These are phyloP conservation scores for Habrosyne pyritoides DNA, from an alignment of 2,888 invertebrate species.

Conservation along the genomic window DNA sequence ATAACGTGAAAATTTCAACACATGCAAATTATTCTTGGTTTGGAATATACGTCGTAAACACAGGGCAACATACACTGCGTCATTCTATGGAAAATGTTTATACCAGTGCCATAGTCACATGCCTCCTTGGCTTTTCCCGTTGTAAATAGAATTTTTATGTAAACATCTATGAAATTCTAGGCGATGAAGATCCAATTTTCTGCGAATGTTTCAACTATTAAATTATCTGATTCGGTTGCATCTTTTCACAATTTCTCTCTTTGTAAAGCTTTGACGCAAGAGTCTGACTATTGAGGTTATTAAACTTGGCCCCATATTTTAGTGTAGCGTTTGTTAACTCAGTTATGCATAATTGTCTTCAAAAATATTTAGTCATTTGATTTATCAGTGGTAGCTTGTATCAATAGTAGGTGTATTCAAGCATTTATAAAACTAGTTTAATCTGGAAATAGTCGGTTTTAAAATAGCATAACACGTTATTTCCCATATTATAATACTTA, in stretches of 20 bases:
- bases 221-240: background rate
- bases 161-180: background rate
- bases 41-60: background rate
- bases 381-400: background rate
- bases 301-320: no score
- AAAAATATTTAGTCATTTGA: background rate
- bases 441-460: background rate
- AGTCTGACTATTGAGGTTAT: no score
- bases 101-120: background rate
- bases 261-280: no score
- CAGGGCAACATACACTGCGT: background rate
- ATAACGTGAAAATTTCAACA: slow-evolving; percentile 32
- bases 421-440: background rate
- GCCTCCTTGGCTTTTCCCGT: background rate
- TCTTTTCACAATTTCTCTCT: background rate
- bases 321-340: background rate
- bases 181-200: background rate
- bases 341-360: no score
- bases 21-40: no score
- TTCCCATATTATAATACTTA: background rate
- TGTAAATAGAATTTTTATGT: background rate
- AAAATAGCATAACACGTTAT: background rate
- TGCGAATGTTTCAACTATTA: background rate
- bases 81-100: background rate
- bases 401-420: background rate